Base-by-base conservation (phyloP, 2,113 vertebrate species). In the Mohoua ochrocephala region DNA sequence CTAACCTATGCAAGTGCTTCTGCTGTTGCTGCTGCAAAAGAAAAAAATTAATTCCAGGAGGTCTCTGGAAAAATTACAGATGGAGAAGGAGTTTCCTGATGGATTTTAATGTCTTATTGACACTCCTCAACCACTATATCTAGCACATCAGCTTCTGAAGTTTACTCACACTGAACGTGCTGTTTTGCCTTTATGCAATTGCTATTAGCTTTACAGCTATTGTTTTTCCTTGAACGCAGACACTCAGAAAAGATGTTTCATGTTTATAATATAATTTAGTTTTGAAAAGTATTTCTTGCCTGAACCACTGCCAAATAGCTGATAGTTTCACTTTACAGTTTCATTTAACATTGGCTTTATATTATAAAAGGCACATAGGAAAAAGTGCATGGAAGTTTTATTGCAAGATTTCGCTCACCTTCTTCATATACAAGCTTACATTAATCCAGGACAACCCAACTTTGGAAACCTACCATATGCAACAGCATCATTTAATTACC, bases 401-500 rank as follows among this genome's bases (percentile, higher is more conserved):
- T 35, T 44, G 31, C 52, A 79, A 74, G 44, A 47, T 81, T 90
- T 85, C 15, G 5, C 47, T 93, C 82, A 86, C 86, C 73, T 89
- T 93, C 42, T 79, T 89, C 90, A 75, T 42, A 30, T 19, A 52
- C 28, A 78, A 35, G 28, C 12, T 89, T 80, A 18, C 41, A 87
- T 87, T 90, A 80, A 90, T 33, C 15, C 71, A 88, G 69, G 52
- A 89, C 82, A 75, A 88, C 80, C 71, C 87, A 31, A 11, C 28
- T 94, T 94, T 95, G 92, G 91, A 96, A 94, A 92, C 78, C 79
- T 89, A 93, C 92, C 79, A 75, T 49, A 77, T 90, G 76, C 68
- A 94, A 63, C 64, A 92, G 60, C 82, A 87, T 61, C 59, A 69
- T 87, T 94, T 94, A 95, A 96, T 96, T 96, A 95, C 41, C 60